Evolutionary conservation across 2,113 vertebrate species (phyloP), one percentile per base, ranked within the genome.

Genomic region (Stigmatopora argus): DNA sequence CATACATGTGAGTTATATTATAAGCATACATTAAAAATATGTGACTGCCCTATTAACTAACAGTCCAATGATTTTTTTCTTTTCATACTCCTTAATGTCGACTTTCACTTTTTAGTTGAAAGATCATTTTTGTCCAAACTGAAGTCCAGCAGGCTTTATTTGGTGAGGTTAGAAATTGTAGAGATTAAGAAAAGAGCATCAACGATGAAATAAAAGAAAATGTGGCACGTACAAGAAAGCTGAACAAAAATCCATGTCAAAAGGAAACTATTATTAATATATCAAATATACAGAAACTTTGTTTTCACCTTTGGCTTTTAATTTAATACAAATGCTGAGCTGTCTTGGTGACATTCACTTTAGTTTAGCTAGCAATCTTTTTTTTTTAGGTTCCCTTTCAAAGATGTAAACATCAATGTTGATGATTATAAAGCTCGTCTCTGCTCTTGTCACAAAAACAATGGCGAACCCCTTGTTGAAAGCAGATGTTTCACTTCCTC

Each of bases 401-500:
- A 10, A 8, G 66, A 68, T 18, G 11, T 4, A 67, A 23, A 58
- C 14, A 26, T 70, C 19, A 38, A 17, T 65, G 62, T 51, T 66
- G 58, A 71, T 57, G 46, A 64, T 76, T 52, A 23, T 41, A 56
- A 55, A 69, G 62, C 62, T 74, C 69, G n/a, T 64, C 67, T 72
- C 72, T 61, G 67, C 64, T 75, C 57, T 66, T 77, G 76, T 71
- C 77, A 74, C 57, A 62, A 77, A 80, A 71, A 81, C 69, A 80
- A 52, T 71, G 78, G 77, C 83, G 65, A 84, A 48, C 77, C 84
- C 83, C 84, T 31, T 86, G 72, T 71, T 71, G 72, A 73, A 82
- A 74, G 41, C 35, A 55, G 69, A 84, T 86, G 80, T 81, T 84
- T 77, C 70, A 81, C 81, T 90, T 90, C 89, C 89, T 88, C 79